Conservation (phyloP, 2,113 vertebrate genomes). For the Tympanuchus pallidicinctus region DNA sequence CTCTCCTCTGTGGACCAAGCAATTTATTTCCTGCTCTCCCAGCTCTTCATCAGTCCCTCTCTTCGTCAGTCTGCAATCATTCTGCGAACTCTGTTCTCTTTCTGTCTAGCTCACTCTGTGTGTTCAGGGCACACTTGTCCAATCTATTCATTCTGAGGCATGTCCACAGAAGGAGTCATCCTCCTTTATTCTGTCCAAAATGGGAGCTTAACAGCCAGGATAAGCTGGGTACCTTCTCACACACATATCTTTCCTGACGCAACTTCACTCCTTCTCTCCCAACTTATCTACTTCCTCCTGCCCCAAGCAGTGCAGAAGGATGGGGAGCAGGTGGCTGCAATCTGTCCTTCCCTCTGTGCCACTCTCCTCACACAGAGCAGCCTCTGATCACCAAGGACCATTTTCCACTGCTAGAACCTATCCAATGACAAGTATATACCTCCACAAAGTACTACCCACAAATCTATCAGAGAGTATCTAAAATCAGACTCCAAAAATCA, state of each 20-base stretch:
- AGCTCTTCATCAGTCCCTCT: not conserved
- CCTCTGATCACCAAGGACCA: fast-evolving
- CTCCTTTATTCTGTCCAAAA: not conserved
- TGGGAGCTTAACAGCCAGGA: not conserved
- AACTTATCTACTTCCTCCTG: not conserved
- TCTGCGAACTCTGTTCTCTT: not conserved
- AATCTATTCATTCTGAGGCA: not conserved
- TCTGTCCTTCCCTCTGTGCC: not conserved
- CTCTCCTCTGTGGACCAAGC: fast-evolving
- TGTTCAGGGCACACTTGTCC: not conserved
- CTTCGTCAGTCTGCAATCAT: not conserved
- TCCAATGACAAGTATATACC: not conserved
- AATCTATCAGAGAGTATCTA: not conserved
- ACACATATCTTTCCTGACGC: not conserved
- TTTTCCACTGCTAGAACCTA: not conserved
- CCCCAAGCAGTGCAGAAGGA: not conserved
- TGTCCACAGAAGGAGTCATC: not conserved
- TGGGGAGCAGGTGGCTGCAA: not conserved
- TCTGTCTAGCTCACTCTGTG: not conserved
- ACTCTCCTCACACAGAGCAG: not conserved
- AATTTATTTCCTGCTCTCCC: not conserved
- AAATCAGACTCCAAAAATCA: not conserved
- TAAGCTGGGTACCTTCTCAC: not conserved
- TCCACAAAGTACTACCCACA: not conserved
- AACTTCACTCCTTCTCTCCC: not conserved